Conservation (phyloP, 2,797 vertebrate genomes). For the Luscinia luscinia region DNA sequence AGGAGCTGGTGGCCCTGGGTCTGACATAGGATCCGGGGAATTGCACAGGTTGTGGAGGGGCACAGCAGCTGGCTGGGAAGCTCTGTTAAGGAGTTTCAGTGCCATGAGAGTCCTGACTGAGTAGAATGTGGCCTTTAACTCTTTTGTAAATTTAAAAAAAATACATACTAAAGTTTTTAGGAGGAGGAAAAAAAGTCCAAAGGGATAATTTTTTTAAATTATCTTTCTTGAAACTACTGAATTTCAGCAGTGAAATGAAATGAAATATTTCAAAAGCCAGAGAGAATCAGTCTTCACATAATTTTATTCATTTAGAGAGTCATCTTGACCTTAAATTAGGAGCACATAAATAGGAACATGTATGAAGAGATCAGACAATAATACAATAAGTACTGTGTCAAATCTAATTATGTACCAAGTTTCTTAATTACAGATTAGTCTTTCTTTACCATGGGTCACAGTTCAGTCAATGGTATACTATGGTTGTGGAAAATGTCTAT, state of each 20-base stretch:
- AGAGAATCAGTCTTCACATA: neutral
- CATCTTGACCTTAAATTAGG: neutral
- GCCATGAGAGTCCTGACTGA: neutral
- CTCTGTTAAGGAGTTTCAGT: neutral
- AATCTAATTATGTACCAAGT: neutral
- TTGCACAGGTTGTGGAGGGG: neutral
- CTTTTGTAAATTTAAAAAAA: neutral
- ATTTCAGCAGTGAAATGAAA: neutral
- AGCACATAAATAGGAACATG: neutral
- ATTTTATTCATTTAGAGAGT: neutral
- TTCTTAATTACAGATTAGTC: neutral
- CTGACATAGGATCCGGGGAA: neutral
- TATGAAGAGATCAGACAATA: neutral
- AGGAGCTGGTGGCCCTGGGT: neutral
- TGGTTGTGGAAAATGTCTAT: neutral
- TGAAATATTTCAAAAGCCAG: neutral
- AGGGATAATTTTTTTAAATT: neutral
- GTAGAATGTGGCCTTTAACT: neutral
- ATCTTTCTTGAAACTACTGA: neutral
- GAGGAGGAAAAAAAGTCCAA: fast-evolving
- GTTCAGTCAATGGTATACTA: neutral
- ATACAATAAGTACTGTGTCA: neutral
- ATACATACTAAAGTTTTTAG: neutral
- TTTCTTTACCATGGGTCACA: neutral
- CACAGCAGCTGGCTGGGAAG: neutral